A percentile compares a stretch with the other conserved stretches of the same genome.
phyloP scores from a whole-genome alignment of 2,797 vertebrate genomes.

The Craterocephalus amniculus region DNA sequence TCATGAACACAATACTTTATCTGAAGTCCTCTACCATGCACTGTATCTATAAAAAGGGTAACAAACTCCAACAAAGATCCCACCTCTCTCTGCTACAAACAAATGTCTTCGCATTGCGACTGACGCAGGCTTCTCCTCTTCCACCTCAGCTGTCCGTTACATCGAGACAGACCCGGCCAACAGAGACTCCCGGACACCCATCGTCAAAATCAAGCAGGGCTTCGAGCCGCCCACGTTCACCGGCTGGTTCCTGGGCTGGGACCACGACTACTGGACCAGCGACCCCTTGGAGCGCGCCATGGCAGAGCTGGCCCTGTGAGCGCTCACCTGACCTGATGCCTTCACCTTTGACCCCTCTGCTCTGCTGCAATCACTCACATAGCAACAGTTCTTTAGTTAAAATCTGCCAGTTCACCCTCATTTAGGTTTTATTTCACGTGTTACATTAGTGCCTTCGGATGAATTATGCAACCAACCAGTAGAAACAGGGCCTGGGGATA shows the following conservation, averaged over 20 bases:
- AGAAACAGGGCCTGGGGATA: constrained; percentile 35
- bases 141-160: constrained; percentile 87
- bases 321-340: constrained; percentile 4
- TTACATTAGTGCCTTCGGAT: constrained; percentile 42
- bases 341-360: constrained; percentile 33
- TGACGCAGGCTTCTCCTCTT: not conserved
- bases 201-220: constrained; percentile 90
- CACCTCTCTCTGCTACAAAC: not conserved
- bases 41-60: too few relatives aligned
- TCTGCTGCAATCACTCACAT: constrained; percentile 44
- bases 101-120: not conserved
- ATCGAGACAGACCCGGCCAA: constrained; percentile 93
- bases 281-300: constrained; percentile 92
- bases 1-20: not conserved
- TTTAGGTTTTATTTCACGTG: constrained; percentile 17
- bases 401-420: constrained; percentile 18
- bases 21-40: too few relatives aligned
- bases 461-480: constrained; percentile 17
- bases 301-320: constrained; percentile 89
- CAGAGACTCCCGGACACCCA: constrained; percentile 89
- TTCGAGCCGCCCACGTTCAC: constrained; percentile 95
- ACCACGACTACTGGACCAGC: constrained; percentile 91
- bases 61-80: not conserved
- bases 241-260: constrained; percentile 99
- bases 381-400: constrained; percentile 26